phyloP scores from a whole-genome alignment of 2,113 vertebrate genomes.

The human (Homo sapiens) region DNA sequence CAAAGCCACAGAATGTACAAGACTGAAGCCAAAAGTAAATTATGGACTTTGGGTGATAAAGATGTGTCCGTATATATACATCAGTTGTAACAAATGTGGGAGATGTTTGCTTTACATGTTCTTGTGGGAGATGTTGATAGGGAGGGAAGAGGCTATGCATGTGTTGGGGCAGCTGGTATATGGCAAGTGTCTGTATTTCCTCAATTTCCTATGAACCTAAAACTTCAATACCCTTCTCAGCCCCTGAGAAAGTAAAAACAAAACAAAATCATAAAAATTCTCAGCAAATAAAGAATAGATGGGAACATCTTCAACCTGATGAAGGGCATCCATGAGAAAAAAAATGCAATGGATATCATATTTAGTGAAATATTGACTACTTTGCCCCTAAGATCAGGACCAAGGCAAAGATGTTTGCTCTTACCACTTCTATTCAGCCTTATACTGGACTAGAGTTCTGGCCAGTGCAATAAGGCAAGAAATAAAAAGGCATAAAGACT shows the following conservation, averaged over 20 bases:
- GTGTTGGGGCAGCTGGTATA: neutral
- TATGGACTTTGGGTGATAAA: neutral
- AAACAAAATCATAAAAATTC: neutral
- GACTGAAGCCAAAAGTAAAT: neutral
- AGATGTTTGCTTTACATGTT: too few species aligned
- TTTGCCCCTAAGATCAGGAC: neutral
- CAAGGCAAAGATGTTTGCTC: neutral
- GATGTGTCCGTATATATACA: neutral
- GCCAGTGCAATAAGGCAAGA: neutral
- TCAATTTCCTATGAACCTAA: neutral
- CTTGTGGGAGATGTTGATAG: neutral
- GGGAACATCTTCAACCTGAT: neutral
- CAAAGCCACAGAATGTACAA: neutral
- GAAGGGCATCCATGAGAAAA: neutral
- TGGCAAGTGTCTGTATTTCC: neutral
- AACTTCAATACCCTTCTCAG: neutral
- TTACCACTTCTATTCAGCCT: neutral
- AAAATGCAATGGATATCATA: neutral
- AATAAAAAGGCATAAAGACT: neutral
- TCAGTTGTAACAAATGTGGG: neutral
- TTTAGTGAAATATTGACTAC: neutral
- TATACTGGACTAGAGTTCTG: neutral
- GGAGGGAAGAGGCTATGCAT: neutral
- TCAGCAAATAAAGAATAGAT: neutral
- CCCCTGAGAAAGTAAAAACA: neutral